Evolutionary conservation across 2,797 vertebrate genomes (phyloP), one percentile per base, ranked within the genome.

Genomic region (Protonibea diacanthus): DNA sequence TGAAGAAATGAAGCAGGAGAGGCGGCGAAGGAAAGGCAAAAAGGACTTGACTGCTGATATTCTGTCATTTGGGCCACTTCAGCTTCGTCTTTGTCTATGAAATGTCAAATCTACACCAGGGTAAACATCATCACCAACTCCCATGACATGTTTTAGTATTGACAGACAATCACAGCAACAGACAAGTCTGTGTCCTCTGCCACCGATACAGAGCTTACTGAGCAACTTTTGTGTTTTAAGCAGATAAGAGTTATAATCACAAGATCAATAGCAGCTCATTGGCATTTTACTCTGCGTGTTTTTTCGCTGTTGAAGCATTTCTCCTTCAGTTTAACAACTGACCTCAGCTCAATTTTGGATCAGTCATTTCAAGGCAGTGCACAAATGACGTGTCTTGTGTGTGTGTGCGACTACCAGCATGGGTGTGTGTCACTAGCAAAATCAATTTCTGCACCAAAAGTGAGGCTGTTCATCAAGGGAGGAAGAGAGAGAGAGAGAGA

Each of bases 271-370:
- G 23, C 42, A 71, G 72, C 84, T 91, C 86, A 82, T 68, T 88
- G 89, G 78, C 78, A 88, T 92, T 91, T 89, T 86, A 59, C 74
- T 79, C 77, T 48, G 63, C 15, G 6, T 38, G 21, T 80, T 89
- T 38, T 89, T 91, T 71, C 13, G 74, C 91, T 85, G 80, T 44
- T 67, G n/a, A 86, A 86, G 92, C 90, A 82, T 77, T 92, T 90
- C 75, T 88, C 77, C 84, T 85, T 79, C 15, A 68, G 76, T 86
- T 90, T 78, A 88, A 88, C 83, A 84, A 88, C 83, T 87, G 86
- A 94, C 86, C 84, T 88, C 82, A 90, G 78, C 87, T 92, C 88
- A 81, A 85, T 91, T 91, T 86, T 71, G 83, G 81, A 90, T 93
- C 82, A 87, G 89, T 93, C 87, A 92, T 87, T 88, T 83, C 61